These are phyloP conservation scores for Cochlearius cochlearius DNA, from an alignment of 2,113 vertebrate genomes.

Conservation along the genomic window DNA sequence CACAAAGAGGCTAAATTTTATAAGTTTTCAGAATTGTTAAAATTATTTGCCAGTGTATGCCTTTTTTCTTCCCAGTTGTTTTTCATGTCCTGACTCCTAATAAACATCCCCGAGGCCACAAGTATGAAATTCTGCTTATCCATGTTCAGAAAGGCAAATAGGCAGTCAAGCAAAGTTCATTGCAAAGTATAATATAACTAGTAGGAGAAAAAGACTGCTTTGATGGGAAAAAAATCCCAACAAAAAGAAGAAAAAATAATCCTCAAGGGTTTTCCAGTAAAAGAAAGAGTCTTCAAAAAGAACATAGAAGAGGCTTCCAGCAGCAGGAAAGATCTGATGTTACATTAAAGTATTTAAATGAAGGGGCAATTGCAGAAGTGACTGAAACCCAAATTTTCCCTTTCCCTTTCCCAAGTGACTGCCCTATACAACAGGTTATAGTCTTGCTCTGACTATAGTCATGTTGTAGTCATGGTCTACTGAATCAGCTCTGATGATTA, in stretches of 20 bases:
- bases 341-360: background rate
- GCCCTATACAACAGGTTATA: background rate
- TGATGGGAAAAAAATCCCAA: background rate
- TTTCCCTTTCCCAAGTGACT: background rate
- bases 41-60: background rate
- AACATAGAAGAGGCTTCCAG: background rate
- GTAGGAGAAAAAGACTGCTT: background rate
- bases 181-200: background rate
- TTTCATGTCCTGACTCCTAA: background rate
- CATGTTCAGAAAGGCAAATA: background rate
- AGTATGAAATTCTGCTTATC: background rate
- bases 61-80: background rate
- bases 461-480: background rate
- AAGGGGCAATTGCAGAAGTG: background rate
- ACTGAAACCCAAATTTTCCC: background rate
- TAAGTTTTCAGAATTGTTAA: background rate
- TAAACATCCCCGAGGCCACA: rapidly evolving
- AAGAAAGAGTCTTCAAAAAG: background rate
- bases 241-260: background rate
- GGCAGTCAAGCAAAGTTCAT: background rate
- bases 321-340: background rate
- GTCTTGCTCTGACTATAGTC: background rate
- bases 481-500: background rate
- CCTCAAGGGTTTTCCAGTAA: background rate
- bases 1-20: background rate